These are phyloP conservation scores for Platycnemis pennipes DNA, from an alignment of 2,888 invertebrate species.

Conservation along the genomic window DNA sequence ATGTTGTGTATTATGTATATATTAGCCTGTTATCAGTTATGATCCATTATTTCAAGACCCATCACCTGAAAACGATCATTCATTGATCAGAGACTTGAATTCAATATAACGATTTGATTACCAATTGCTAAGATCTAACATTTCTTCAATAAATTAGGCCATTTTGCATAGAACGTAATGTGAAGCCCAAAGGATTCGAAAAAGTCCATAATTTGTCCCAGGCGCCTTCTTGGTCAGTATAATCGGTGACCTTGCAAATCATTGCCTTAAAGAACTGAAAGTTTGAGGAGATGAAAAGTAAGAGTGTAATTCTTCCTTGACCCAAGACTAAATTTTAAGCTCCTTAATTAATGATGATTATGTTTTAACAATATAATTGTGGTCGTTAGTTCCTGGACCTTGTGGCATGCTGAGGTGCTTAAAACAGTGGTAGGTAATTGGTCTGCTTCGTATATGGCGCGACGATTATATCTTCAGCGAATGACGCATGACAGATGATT, in stretches of 20 bases:
- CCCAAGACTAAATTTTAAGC: not conserved
- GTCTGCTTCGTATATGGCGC: not conserved
- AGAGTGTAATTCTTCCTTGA: not conserved
- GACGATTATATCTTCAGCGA: not conserved
- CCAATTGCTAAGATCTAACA: too few relatives aligned
- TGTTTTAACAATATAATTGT: not conserved
- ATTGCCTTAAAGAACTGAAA: not conserved
- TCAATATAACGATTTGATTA: too few relatives aligned
- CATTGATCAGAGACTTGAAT: too few relatives aligned
- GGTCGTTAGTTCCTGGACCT: not conserved
- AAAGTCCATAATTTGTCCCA: too few relatives aligned
- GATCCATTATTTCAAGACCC: too few relatives aligned
- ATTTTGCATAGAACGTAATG: too few relatives aligned
- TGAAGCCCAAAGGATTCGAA: too few relatives aligned
- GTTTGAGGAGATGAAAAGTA: not conserved
- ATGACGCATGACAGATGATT: not conserved
- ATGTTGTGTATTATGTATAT: too few relatives aligned
- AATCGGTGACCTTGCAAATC: not conserved
- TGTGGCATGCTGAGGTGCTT: not conserved
- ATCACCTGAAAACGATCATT: too few relatives aligned
- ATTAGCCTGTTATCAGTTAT: too few relatives aligned
- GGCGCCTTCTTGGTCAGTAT: not conserved
- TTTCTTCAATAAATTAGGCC: too few relatives aligned
- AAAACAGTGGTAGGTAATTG: not conserved
- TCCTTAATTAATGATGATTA: not conserved